Base-by-base conservation (phyloP, 2,797 vertebrate genomes). In the Okamejei kenojei region DNA sequence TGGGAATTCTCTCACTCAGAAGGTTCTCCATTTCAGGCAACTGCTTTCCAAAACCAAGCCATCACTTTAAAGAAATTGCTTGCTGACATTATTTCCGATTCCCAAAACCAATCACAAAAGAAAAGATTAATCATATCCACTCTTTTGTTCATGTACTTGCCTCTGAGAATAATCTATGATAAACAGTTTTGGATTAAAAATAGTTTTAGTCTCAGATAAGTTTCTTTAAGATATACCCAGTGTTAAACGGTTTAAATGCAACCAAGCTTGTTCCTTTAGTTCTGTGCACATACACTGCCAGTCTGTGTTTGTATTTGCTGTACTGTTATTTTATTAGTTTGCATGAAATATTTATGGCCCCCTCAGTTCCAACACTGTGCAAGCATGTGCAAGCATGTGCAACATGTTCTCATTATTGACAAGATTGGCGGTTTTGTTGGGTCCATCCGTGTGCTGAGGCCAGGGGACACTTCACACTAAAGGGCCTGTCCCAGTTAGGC, bases 101-200 rank as follows among this genome's bases (percentile, higher is more conserved):
- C 58, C 93, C 93, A 63, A 19, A 99, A 98, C 96, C 97, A 0
- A 98, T 98, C 0, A 93, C 97, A 0, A 98, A 99, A 94, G 98
- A 99, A 95, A 98, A 97, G 95, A 97, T 99, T 94, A 99, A 99
- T 0, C 98, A 98, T 8, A 98, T 99, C 96, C 96, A 98, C 38
- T 54, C 5, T 95, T 99, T 94, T 98, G 98, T 5, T 99, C 98
- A 94, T 96, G 97, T 11, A 96, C 99, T 93, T 97, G 97, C 0
- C 99, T 98, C 94, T 97, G 98, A 0, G 98, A 99, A 95, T 99
- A 93, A 95, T 97, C 63, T 97, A 97, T 0, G 97, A 98, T 21
- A 74, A 74, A 74, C 93, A 96, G 96, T 1, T 96, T 98, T 78
- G 95, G 97, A 21, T 2, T 54, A 54, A 54, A 54, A 23, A 74